These are phyloP conservation scores for Coptodon bakossiorum DNA, from an alignment of 2,113 vertebrate species.

Conservation along the genomic window DNA sequence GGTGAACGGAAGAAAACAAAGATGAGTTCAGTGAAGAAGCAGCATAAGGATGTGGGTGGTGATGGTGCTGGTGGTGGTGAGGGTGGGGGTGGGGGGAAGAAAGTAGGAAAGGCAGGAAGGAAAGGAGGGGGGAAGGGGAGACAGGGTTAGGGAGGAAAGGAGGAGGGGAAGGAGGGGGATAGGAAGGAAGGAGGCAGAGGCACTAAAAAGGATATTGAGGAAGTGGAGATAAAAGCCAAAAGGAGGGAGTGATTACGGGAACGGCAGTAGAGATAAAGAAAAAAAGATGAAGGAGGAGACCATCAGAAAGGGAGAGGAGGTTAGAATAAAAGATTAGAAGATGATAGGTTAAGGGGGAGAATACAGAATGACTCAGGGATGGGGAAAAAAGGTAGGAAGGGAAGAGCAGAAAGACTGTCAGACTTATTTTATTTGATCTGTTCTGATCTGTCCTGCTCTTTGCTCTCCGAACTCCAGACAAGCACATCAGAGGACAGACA, in stretches of 20 bases:
- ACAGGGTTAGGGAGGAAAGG: not conserved
- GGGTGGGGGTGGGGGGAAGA: not conserved
- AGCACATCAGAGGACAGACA: not conserved
- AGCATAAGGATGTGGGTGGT: not conserved
- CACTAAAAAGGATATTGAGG: slow-evolving; percentile 70
- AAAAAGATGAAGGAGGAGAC: slow-evolving; percentile 32
- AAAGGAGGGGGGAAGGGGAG: not conserved
- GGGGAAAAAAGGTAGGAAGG: not conserved
- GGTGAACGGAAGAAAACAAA: not conserved
- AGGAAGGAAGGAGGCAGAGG: slow-evolving; percentile 57
- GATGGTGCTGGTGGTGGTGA: not conserved
- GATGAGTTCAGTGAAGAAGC: not conserved
- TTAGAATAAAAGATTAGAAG: slow-evolving; percentile 43
- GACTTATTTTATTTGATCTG: not conserved
- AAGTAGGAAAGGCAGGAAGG: slow-evolving; percentile 20
- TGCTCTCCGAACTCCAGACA: not conserved
- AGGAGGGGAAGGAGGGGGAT: not conserved
- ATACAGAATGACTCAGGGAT: not conserved
- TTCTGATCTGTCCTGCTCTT: slow-evolving; percentile 4
- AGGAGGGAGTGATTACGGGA: slow-evolving; percentile 60
- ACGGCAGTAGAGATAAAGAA: slow-evolving; percentile 46
- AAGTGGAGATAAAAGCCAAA: slow-evolving; percentile 67
- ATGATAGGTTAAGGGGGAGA: slow-evolving; percentile 17
- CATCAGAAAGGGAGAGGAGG: slow-evolving; percentile 18
- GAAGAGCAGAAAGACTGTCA: not conserved